Evolutionary conservation across 1,140 invertebrate genomes (phyloP), one percentile per base, ranked within the genome.

Genomic region (Heliothis subflexa): DNA sequence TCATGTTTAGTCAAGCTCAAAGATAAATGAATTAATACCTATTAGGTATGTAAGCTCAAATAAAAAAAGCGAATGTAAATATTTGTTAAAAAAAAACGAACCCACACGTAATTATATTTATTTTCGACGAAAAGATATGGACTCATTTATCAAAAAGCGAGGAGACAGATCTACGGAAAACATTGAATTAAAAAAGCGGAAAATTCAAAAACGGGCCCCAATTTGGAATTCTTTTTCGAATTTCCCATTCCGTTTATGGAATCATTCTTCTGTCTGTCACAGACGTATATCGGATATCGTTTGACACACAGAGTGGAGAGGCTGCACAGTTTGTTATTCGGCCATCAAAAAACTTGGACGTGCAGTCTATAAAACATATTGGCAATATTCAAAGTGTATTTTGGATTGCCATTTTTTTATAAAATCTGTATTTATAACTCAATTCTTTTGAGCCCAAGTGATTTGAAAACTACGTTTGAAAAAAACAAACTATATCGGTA

Each of bases 131-230:
- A 18, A 50, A 70, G 50, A 70, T 70, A 14, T 21, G 21, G 33
- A 28, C 66, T 50, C 49, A 62, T 68, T 71, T 18, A 55, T 55
- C 68, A 71, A 71, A 40, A 55, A 52, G 21, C 66, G 66, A 5
- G 49, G 54, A 33, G 52, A n/a, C 68, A 71, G 50, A 10, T 71
- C 28, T 11, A 52, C 45, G 1, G 50, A 71, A 71, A 71, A 71
- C 55, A 55, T 71, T 71, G 50, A 71, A 54, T 71, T 70, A 52
- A 50, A 70, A 71, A 71, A 71, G 68, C 68, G 68, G n/a, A 55
- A 71, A 71, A 55, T 55, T 40, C 25, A 13, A 55, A 55, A 55
- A 18, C 62, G n/a, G 33, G 21, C 0, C 61, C 28, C 45, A 33
- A 71, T 40, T 54, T 40, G 14, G 49, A 70, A 70, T 70, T 70